A percentile compares a stretch with the other conserved stretches of the same genome.
These are phyloP conservation scores for Premnoplex brunnescens DNA, from an alignment of 2,797 vertebrate species.

Conservation along the genomic window DNA sequence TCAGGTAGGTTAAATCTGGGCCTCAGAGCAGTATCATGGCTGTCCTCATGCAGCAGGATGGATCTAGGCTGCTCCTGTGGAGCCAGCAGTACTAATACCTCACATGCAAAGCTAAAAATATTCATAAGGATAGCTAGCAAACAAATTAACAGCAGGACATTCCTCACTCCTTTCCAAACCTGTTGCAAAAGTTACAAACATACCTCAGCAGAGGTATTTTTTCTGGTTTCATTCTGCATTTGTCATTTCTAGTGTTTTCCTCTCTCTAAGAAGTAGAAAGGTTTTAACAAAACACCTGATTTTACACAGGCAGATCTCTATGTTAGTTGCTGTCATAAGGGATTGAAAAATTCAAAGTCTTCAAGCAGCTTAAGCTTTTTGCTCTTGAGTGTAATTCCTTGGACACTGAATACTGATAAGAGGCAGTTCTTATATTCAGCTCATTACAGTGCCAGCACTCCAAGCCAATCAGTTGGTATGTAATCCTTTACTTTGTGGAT, in stretches of 20 bases:
- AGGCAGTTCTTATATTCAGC: conserved; percentile 4
- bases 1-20: not conserved
- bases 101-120: not conserved
- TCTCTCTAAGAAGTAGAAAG: not conserved
- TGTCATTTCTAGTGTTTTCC: not conserved
- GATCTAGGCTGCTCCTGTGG: not conserved
- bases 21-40: not conserved
- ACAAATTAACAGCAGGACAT: not conserved
- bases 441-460: conserved; percentile 17
- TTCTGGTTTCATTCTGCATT: not conserved
- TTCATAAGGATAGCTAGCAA: not conserved
- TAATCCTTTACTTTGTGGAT: conserved; percentile 54
- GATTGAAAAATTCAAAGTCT: conserved; percentile 17
- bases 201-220: not conserved
- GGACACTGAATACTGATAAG: not conserved
- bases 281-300: conserved; percentile 8
- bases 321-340: not conserved
- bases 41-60: not conserved
- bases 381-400: conserved; percentile 40
- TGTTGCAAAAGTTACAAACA: not conserved
- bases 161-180: not conserved
- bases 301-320: not conserved
- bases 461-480: conserved; percentile 29
- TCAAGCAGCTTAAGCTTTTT: conserved; percentile 46
- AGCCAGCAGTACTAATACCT: not conserved